phyloP scores from a whole-genome alignment of 2,797 vertebrate species.

The Micromesistius poutassou region DNA sequence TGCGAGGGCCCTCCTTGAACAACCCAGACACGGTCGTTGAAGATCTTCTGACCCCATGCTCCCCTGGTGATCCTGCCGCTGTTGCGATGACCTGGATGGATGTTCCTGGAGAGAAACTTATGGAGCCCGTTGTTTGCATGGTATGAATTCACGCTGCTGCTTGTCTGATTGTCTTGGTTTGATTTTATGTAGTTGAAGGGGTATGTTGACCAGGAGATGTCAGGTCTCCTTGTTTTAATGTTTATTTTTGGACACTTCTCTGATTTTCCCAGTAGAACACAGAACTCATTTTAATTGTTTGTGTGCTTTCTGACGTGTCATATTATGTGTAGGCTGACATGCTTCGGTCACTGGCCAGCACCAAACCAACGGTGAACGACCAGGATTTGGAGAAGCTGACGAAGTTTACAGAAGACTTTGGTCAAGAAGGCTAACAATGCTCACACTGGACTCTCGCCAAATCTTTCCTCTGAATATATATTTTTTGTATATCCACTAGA shows the following conservation, averaged over 20 bases:
- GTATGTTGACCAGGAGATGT: not conserved
- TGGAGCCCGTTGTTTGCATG: slow-evolving; percentile 89
- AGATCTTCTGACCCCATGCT: slow-evolving; percentile 88
- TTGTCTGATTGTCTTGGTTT: not conserved
- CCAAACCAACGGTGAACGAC: slow-evolving; percentile 93
- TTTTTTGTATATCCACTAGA: not conserved
- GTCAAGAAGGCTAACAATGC: slow-evolving; percentile 85
- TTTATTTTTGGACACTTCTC: not conserved
- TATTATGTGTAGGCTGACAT: slow-evolving; percentile 78
- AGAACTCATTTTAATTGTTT: not conserved
- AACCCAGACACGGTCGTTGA: slow-evolving; percentile 74
- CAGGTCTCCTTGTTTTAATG: not conserved
- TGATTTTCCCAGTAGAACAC: not conserved
- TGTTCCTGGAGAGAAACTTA: slow-evolving; percentile 84
- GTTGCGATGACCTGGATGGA: slow-evolving; percentile 90
- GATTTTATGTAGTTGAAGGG: not conserved
- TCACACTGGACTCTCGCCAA: not conserved
- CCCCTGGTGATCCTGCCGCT: slow-evolving; percentile 81
- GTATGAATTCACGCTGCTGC: slow-evolving; percentile 61
- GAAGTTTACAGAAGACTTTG: slow-evolving; percentile 95
- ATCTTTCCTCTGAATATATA: not conserved
- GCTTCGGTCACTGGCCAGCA: slow-evolving; percentile 79
- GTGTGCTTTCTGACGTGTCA: not conserved
- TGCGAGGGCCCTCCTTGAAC: slow-evolving; percentile 75
- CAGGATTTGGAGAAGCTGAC: slow-evolving; percentile 87